Base-by-base conservation (phyloP, 1,140 invertebrate species). In the Papilio machaon region DNA sequence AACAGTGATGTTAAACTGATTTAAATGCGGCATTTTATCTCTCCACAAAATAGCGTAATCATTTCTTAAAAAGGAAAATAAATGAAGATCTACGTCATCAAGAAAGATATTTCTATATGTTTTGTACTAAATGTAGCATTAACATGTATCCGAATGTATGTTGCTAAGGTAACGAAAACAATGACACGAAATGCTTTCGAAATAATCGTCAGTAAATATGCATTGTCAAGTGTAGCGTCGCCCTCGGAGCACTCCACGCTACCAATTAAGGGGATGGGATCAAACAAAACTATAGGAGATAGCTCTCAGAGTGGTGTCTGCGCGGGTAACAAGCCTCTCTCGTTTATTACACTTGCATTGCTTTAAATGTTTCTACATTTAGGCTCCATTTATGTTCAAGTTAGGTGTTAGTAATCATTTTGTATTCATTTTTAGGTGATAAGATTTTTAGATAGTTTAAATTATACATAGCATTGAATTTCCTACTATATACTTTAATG, bases 191-290 rank as follows among this genome's bases (percentile, higher is more conserved):
- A 38, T 67, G 23, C 23, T 11, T 10, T 67, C 64, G 30, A 67
- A 35, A 64, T 64, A 64, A 35, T 35, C 64, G 64, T 35, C 64
- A 30, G 64, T 67, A 67, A 67, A 67, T 67, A 67, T 38, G 23
- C 64, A 67, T 67, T 67, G 64, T 67, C 64, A 67, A 67, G 64
- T 67, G 30, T 30, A 35, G 23, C 23, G 64, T 35, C 64, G 30
- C 74, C 74, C 74, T 54, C 74, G n/a, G 10, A 49, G 13, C 73
- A 75, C n/a, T 76, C 23, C 5, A 76, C 47, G 46, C 30, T 67
- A 60, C 54, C 38, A 67, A 67, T 79, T 79, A 79, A 79, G 77
- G 77, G 43, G 58, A 64, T 79, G 77, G 77, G 15, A 79, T 79
- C 77, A 79, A 43, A 43, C 77, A 49, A 30, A 46, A 49, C 73